A percentile compares a stretch with the other conserved stretches of the same genome.
Conservation (phyloP, 1,140 invertebrate species). For the Gerris buenoi region DNA sequence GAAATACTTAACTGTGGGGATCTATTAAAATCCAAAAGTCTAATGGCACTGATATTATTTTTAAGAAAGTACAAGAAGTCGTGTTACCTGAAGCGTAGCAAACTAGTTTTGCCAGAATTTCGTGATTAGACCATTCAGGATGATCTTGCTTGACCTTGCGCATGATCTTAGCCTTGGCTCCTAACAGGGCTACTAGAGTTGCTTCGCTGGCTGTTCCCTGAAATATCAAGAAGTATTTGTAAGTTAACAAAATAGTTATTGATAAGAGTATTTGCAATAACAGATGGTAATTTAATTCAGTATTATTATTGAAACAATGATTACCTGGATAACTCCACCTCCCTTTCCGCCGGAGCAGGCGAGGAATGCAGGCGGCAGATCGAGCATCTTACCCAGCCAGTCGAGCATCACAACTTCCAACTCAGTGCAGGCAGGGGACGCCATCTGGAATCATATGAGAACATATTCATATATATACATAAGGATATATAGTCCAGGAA, state of each 20-base stretch:
- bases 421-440: constrained; percentile 93
- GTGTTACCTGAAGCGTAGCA: constrained; percentile 66
- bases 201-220: constrained; percentile 78
- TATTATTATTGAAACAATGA: constrained; percentile 3
- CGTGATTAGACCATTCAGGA: constrained; percentile 62
- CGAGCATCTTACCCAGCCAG: constrained; percentile 91
- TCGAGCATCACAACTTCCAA: constrained; percentile 93
- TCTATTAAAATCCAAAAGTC: no score
- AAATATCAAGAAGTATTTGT: no score
- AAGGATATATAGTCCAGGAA: no score
- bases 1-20: no score
- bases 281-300: no score
- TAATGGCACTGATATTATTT: no score
- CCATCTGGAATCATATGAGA: constrained; percentile 45
- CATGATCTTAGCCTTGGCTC: constrained; percentile 68
- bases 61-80: no score
- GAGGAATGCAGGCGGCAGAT: constrained; percentile 77
- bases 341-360: constrained; percentile 62
- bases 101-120: constrained; percentile 74
- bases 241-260: no score
- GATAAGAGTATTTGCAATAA: no score
- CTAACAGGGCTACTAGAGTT: constrained; percentile 71
- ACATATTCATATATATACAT: neutral
- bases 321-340: constrained; percentile 73
- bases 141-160: constrained; percentile 49